Evolutionary conservation across 2,797 vertebrate species (phyloP).

Genomic region (Lemur catta): DNA sequence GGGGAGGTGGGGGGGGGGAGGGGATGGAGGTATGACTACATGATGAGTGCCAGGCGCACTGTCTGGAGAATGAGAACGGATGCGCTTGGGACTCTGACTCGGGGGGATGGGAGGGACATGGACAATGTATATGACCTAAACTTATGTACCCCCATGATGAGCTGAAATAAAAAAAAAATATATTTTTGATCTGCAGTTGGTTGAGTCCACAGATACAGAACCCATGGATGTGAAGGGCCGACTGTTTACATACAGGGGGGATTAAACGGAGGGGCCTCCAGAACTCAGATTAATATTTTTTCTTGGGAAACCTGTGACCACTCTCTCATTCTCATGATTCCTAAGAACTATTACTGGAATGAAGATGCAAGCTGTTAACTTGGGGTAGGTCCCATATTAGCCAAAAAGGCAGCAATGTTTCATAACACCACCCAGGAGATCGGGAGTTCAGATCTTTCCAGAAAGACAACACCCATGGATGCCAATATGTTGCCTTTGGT

Average conservation of each 20-base stretch:
- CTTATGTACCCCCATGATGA: too few relatives aligned
- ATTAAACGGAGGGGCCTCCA: background rate
- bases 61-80: too few relatives aligned
- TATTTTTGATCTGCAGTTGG: background rate
- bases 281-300: background rate
- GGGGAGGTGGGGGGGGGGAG: too few relatives aligned
- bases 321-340: background rate
- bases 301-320: rapidly evolving
- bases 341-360: background rate
- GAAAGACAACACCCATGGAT: background rate
- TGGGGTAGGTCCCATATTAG: rapidly evolving
- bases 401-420: background rate
- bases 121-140: too few relatives aligned
- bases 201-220: background rate
- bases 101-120: too few relatives aligned
- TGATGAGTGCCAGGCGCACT: too few relatives aligned
- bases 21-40: too few relatives aligned
- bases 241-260: background rate
- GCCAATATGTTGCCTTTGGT: background rate
- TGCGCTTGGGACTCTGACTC: too few relatives aligned
- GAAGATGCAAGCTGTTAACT: background rate
- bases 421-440: rapidly evolving
- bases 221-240: background rate
- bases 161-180: too few relatives aligned
- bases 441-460: background rate